Base-by-base conservation (phyloP, 2,113 vertebrate genomes). In the Talpa occidentalis region DNA sequence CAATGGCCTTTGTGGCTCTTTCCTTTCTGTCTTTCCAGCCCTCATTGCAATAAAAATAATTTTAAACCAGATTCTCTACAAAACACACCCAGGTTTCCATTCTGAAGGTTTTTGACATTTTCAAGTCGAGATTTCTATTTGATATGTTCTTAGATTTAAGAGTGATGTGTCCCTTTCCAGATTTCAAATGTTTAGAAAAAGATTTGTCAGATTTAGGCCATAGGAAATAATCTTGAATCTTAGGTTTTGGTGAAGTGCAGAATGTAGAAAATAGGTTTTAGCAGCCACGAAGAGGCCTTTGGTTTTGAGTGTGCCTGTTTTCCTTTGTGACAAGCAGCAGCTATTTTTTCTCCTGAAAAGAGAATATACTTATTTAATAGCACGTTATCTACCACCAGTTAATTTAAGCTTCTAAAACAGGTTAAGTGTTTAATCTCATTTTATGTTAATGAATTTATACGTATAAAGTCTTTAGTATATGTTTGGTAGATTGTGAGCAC, bases 101-200 rank as follows among this genome's bases (percentile, higher is more conserved):
- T 74, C 74, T 85, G 60, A 78, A 59, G 21, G 12, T 30, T 92
- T 86, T 78, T 95, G 56, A 72, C 56, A 74, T 88, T 95, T 93
- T 81, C 24, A 66, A 96, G 59, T 40, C 12, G 17, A 72, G 66
- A 77, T 49, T 90, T 95, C 79, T 59, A n/a, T 83, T 66, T n/a
- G 16, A 14, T 49, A 32, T 1, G 5, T 77, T 88, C 83, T 59
- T 81, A 91, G 54, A 54, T 93, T n/a, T 59, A 69, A 95, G 35
- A n/a, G 67, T 30, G 64, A 10, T 73, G 42, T 30, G 22, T 64
- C 60, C 8, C 52, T 94, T 93, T 88, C 78, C 52, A 87, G 32
- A 32, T 86, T 95, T 87, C 28, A 60, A 42, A 64, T 90, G 44
- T 24, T 83, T 84, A 44, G 79, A 72, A 87, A 80, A 90, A 79